Conservation (phyloP, 2,888 invertebrate species). For the Sycophila texana region DNA sequence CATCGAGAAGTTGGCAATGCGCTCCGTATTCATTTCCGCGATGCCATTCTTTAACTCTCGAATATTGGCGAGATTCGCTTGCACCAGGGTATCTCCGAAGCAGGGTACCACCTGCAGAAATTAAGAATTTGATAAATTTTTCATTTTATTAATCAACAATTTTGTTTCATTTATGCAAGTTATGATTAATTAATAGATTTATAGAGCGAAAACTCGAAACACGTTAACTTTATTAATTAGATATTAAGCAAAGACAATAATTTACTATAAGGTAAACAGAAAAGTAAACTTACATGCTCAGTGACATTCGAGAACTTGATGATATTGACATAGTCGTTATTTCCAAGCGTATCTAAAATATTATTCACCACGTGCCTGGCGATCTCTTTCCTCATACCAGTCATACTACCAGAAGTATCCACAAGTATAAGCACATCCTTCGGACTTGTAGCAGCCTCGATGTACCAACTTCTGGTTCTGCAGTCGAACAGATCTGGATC, state of each 20-base stretch:
- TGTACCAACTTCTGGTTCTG: slow-evolving; percentile 96
- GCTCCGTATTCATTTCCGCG: slow-evolving; percentile 86
- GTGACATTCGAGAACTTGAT: slow-evolving; percentile 91
- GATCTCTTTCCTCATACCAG: slow-evolving; percentile 90
- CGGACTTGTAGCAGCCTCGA: slow-evolving; percentile 97
- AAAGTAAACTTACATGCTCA: slow-evolving; percentile 78
- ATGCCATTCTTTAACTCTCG: slow-evolving; percentile 89
- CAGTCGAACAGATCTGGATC: slow-evolving; percentile 95
- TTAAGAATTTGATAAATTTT: neutral
- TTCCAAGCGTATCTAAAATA: slow-evolving; percentile 96
- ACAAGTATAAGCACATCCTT: slow-evolving; percentile 94
- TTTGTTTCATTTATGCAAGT: too few relatives aligned
- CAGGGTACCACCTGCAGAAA: slow-evolving; percentile 82
- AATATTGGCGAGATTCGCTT: slow-evolving; percentile 91
- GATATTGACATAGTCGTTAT: slow-evolving; percentile 98
- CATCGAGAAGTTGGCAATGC: slow-evolving; percentile 95
- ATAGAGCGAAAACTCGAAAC: too few relatives aligned
- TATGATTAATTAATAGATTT: too few relatives aligned
- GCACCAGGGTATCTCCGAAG: slow-evolving; percentile 92
- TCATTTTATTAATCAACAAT: too few relatives aligned
- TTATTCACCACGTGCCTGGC: slow-evolving; percentile 91
- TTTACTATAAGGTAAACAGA: neutral
- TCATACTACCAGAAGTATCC: slow-evolving; percentile 95
- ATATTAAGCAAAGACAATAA: slow-evolving; percentile 9
- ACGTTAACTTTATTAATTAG: too few relatives aligned